A percentile compares a stretch with the other conserved stretches of the same genome.
These are phyloP conservation scores for Enteromius thamalakanensis DNA, from an alignment of 2,797 vertebrate species.

Conservation along the genomic window DNA sequence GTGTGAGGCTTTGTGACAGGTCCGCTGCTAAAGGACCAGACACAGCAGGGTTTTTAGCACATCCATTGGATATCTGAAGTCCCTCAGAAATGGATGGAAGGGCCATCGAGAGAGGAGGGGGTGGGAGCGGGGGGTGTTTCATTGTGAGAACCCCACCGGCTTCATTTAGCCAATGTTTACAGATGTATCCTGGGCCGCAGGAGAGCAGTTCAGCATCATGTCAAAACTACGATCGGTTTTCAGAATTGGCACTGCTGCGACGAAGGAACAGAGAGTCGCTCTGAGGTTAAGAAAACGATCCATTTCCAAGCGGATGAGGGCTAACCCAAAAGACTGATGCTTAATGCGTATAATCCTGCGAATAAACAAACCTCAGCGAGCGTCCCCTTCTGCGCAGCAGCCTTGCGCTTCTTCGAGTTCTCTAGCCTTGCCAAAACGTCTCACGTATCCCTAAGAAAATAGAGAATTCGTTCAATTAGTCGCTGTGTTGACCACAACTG, in stretches of 20 bases:
- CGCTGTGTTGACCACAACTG: slow-evolving; percentile 63
- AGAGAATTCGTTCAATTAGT: slow-evolving; percentile 69
- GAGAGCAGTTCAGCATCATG: slow-evolving; percentile 47
- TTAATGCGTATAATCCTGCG: slow-evolving; percentile 58
- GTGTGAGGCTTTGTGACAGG: slow-evolving; percentile 68
- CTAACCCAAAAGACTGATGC: slow-evolving; percentile 49
- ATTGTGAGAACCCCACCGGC: slow-evolving; percentile 57
- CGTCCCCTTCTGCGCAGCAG: slow-evolving; percentile 55
- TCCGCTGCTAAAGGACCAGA: slow-evolving; percentile 63
- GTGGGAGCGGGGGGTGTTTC: slow-evolving; percentile 55
- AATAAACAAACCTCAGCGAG: slow-evolving; percentile 64
- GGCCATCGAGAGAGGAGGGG: slow-evolving; percentile 3
- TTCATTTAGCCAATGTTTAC: slow-evolving; percentile 62
- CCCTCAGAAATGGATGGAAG: slow-evolving; percentile 58
- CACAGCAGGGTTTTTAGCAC: slow-evolving; percentile 65
- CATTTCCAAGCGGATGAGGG: slow-evolving; percentile 46
- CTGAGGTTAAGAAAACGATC: slow-evolving; percentile 59
- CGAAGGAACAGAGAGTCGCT: slow-evolving; percentile 8
- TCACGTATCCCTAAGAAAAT: slow-evolving; percentile 67
- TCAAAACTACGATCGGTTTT: slow-evolving; percentile 58
- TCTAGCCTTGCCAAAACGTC: slow-evolving; percentile 62
- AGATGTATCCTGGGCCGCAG: slow-evolving; percentile 63
- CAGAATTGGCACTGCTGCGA: slow-evolving; percentile 50
- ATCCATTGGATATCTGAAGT: slow-evolving; percentile 63
- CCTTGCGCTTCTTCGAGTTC: slow-evolving; percentile 61